Base-by-base conservation (phyloP, 2,113 vertebrate species). In the Mesitornis unicolor region DNA sequence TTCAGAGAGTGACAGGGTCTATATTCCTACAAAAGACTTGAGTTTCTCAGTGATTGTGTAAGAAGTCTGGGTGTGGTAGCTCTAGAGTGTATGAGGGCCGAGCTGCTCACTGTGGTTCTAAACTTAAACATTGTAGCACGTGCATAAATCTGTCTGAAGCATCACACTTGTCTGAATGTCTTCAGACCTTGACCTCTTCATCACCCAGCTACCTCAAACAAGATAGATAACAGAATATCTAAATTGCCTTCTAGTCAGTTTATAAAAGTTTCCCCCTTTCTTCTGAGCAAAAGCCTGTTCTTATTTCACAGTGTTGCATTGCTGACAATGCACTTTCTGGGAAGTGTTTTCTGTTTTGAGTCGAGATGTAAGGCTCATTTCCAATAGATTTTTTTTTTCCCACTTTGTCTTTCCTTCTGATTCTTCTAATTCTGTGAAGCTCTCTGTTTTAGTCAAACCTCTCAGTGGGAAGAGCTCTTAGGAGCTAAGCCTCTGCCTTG, bases 291-390 rank as follows among this genome's bases (percentile, higher is more conserved):
- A 95, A 57, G 21, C 16, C 3, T 35, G 14, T 51, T 57, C 50
- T 82, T 22, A 48, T 24, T 69, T 82, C 42, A 90, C 56, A 80
- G 10, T 4, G 24, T 31, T 67, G 14, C 10, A 29, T 21, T 94
- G 84, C 54, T 53, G 81, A 94, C 54, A 65, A 50, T 33, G 5
- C 28, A 69, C 10, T 61, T 80, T 79, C 80, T 38, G 57, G 77
- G 25, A 88, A 78, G 31, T 29, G 21, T 59, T 87, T 97, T 96
- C 53, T 93, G 13, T 80, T 96, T 86, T 50, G 31, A 64, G 26
- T 33, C 31, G 75, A 57, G 36, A 91, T 45, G 50, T 92, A 56
- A 95, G 78, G 38, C 53, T 94, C 10, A 36, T 87, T 96, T 96
- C 93, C 69, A 96, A 53, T 17, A 48, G 63, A 24, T 64, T 75